These are phyloP conservation scores for Trochalopteron elliotii DNA, from an alignment of 2,113 vertebrate species.

Conservation along the genomic window DNA sequence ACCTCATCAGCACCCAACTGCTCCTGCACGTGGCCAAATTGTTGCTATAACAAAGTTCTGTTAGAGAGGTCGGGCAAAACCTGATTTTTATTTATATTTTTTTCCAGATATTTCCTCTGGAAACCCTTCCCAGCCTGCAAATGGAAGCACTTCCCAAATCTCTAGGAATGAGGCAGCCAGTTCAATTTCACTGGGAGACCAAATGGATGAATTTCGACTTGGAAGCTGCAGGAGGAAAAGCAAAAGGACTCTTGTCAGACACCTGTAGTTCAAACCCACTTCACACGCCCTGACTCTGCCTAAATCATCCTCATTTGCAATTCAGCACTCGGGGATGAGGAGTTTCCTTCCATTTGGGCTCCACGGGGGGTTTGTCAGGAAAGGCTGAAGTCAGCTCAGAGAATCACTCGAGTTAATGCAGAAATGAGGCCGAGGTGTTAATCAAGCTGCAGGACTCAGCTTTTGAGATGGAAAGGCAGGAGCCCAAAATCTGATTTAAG, in stretches of 20 bases:
- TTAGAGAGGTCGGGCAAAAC: background rate
- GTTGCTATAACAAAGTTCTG: background rate
- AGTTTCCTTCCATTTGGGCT: slow-evolving; percentile 37
- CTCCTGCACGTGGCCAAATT: background rate
- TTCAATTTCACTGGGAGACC: background rate
- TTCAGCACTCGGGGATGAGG: slow-evolving; percentile 2
- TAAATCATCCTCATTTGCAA: background rate
- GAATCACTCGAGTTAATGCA: slow-evolving; percentile 27
- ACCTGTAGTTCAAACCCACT: slow-evolving; percentile 47
- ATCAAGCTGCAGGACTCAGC: background rate
- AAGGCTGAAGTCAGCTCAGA: slow-evolving; percentile 7
- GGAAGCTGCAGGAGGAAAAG: slow-evolving; percentile 5
- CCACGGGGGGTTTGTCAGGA: background rate
- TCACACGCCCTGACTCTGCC: background rate
- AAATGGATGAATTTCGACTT: slow-evolving; percentile 29
- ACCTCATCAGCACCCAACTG: background rate
- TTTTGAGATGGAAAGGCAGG: background rate
- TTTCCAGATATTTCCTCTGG: background rate
- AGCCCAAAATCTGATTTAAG: background rate
- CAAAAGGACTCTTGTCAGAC: background rate
- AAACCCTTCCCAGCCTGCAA: background rate
- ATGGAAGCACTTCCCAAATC: background rate
- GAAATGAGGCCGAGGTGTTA: slow-evolving; percentile 39
- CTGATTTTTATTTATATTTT: background rate
- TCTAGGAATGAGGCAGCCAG: background rate